These are phyloP conservation scores for Brachionus paranguensis DNA, from an alignment of 1,140 invertebrate species.

Conservation along the genomic window DNA sequence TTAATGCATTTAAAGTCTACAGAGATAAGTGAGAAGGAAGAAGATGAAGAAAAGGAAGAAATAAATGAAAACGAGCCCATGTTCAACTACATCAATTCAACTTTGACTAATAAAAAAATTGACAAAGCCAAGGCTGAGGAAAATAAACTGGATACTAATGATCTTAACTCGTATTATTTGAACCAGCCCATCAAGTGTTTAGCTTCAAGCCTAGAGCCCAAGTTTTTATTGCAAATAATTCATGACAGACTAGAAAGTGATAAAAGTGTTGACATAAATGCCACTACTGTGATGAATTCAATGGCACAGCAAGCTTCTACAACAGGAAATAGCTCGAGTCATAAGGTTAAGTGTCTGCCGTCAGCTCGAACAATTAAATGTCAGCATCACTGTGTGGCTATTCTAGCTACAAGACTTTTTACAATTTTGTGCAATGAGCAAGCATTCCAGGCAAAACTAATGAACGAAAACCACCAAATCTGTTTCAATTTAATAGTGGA, in stretches of 20 bases:
- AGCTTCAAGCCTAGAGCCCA: not conserved
- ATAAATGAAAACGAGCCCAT: not conserved
- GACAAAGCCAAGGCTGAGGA: not conserved
- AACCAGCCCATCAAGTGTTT: constrained; percentile 23
- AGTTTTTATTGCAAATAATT: constrained; percentile 7
- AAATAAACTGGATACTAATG: not conserved
- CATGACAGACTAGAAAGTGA: constrained; percentile 17
- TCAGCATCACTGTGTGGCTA: constrained; percentile 65
- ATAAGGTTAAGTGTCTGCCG: constrained; percentile 61
- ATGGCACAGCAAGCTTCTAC: not conserved
- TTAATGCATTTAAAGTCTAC: not conserved
- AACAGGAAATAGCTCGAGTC: not conserved
- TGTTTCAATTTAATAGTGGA: constrained; percentile 57
- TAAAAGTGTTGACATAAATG: constrained; percentile 21
- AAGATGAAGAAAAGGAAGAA: not conserved
- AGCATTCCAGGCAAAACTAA: constrained; percentile 58
- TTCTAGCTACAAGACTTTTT: constrained; percentile 62
- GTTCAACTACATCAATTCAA: not conserved
- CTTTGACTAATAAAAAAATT: not conserved
- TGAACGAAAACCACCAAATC: constrained; percentile 59
- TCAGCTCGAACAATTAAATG: constrained; percentile 62
- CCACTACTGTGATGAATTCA: constrained; percentile 6
- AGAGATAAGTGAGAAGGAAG: not conserved
- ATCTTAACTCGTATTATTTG: not conserved
- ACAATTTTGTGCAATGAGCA: constrained; percentile 62